Conservation (phyloP, 2,797 vertebrate species). For the Argya squamiceps region DNA sequence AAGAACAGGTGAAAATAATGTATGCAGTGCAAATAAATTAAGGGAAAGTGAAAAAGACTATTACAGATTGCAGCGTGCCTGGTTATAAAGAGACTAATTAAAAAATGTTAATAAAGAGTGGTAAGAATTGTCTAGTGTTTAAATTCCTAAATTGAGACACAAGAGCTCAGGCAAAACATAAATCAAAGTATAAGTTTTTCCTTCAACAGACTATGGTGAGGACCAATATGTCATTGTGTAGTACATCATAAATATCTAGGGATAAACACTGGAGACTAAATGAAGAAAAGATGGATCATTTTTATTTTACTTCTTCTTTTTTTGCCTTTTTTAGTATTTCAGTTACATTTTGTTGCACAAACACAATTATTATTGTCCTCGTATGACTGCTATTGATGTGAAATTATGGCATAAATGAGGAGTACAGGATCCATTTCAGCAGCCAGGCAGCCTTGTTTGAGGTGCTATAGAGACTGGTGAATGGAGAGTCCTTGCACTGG, state of each 20-base stretch:
- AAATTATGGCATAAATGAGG: not conserved
- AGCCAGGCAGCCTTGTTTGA: not conserved
- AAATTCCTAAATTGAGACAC: not conserved
- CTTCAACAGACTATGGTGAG: not conserved
- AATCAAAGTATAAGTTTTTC: not conserved
- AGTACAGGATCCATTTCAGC: constrained; percentile 7
- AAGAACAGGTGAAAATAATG: not conserved
- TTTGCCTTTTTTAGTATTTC: not conserved
- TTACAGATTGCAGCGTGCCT: not conserved
- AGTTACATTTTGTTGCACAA: not conserved
- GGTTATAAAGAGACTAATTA: not conserved
- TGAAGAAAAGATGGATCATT: constrained; percentile 2
- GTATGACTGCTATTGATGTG: not conserved
- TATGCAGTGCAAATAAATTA: not conserved
- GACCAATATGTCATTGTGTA: not conserved
- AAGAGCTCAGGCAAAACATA: not conserved
- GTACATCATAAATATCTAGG: not conserved
- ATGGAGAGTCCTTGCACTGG: not conserved
- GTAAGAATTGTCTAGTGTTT: not conserved
- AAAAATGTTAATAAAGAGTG: constrained; percentile 3
- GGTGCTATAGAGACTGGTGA: constrained; percentile 12
- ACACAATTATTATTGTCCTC: not conserved
- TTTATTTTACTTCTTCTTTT: constrained; percentile 21
- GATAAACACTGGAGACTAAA: constrained; percentile 3
- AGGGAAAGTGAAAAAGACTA: not conserved